These are phyloP conservation scores for Diceros bicornis DNA, from an alignment of 2,797 vertebrate genomes.

Conservation along the genomic window DNA sequence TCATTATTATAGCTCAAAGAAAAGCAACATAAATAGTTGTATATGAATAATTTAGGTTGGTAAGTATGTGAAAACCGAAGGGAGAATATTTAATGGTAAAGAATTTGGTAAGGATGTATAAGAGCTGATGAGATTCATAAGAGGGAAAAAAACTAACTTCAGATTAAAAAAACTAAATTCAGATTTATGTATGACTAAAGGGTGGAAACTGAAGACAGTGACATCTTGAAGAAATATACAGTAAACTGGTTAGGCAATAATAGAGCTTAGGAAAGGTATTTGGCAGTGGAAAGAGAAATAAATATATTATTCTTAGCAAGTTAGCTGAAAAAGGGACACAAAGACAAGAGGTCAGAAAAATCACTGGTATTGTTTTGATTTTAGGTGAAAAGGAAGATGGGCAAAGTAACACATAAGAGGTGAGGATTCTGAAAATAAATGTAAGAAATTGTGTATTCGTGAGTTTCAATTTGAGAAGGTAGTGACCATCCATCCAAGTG, in stretches of 20 bases:
- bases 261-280: constrained; percentile 36
- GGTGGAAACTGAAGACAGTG: constrained; percentile 51
- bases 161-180: constrained; percentile 47
- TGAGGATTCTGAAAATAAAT: constrained; percentile 38
- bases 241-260: background rate
- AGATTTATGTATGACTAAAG: constrained; percentile 50
- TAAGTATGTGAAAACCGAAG: background rate
- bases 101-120: constrained; percentile 57
- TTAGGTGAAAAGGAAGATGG: constrained; percentile 24
- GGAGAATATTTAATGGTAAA: constrained; percentile 31
- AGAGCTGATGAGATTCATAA: background rate
- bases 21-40: constrained; percentile 3
- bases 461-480: constrained; percentile 46
- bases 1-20: constrained; percentile 29
- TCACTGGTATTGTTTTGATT: constrained; percentile 16
- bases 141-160: background rate
- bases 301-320: constrained; percentile 28
- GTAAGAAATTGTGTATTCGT: background rate
- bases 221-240: constrained; percentile 58
- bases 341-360: constrained; percentile 32
- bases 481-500: background rate
- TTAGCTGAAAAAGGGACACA: background rate
- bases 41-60: constrained; percentile 40
- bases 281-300: constrained; percentile 44
- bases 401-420: background rate